Evolutionary conservation across 2,888 invertebrate genomes (phyloP), one percentile per base, ranked within the genome.

Genomic region (Stegophylla sp.): DNA sequence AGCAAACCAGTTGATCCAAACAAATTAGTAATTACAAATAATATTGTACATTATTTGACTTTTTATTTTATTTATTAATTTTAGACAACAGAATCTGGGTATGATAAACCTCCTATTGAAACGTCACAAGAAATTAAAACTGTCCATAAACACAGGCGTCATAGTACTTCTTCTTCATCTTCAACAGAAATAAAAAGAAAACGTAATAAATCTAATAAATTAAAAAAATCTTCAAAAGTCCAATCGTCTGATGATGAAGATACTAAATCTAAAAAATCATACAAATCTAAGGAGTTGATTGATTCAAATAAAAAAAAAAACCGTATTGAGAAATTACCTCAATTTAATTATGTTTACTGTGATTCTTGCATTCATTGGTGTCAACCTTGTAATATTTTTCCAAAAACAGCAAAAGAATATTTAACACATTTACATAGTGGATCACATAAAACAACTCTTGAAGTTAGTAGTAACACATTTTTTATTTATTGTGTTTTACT

Each of bases 341-440:
- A 79, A 41, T 79, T 83, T 66, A 94, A 94, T 89, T 93, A 92
- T 85, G 91, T 93, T 75, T 93, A 94, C 87, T 95, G 94, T 86
- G 95, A 95, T 87, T 94, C 94, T 0, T 94, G 94, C 88, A 91
- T 94, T 89, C 94, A 95, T 86, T 95, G 95, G 95, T 95, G 95
- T 86, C 90, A 94, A 79, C 90, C 92, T 71, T 95, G 95, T 87
- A 92, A 94, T 86, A 92, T 92, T 84, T 95, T 95, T 87, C 95
- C 95, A 45, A 91, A 92, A 85, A 93, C 94, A 2, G 94, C 94
- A 73, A 94, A 94, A 86, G 94, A 94, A 86, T 93, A 93, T 86
- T 88, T 95, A 84, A 91, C 92, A 86, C 95, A 95, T 88, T 89
- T 95, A 84, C 95, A 95, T 86, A 90, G 91, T 74, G 89, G 91